Evolutionary conservation across 2,888 invertebrate genomes (phyloP).

Genomic region (Bellardia pandia): DNA sequence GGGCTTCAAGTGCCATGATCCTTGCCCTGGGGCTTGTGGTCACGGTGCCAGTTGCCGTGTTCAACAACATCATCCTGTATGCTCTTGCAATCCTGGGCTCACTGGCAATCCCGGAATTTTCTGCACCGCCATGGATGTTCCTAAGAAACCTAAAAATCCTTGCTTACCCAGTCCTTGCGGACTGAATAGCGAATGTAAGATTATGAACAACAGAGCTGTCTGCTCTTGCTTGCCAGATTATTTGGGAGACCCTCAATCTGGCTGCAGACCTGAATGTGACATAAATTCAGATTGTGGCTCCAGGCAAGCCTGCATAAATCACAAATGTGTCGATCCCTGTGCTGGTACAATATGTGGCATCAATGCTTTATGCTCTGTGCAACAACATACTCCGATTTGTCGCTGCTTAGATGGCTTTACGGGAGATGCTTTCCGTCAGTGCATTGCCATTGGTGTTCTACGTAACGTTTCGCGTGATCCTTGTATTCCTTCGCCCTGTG

Average conservation of each 20-base stretch:
- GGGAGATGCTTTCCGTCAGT: constrained; percentile 92
- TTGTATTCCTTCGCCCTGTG: constrained; percentile 92
- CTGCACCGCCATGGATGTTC: constrained; percentile 87
- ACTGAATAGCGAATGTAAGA: constrained; percentile 90
- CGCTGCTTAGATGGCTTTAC: constrained; percentile 90
- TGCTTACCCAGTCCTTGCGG: constrained; percentile 92
- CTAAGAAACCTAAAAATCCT: constrained; percentile 86
- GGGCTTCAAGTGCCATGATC: constrained; percentile 91
- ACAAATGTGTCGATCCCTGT: constrained; percentile 91
- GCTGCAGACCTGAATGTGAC: constrained; percentile 92
- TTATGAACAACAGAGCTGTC: constrained; percentile 88
- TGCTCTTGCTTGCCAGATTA: constrained; percentile 92
- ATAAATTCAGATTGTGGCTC: constrained; percentile 92
- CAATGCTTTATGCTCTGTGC: constrained; percentile 91
- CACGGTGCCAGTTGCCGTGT: constrained; percentile 89
- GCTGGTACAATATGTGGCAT: constrained; percentile 90
- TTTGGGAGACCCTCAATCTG: constrained; percentile 90
- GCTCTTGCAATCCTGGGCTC: constrained; percentile 89
- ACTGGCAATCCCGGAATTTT: constrained; percentile 91
- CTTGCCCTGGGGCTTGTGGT: constrained; percentile 93
- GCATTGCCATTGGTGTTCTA: constrained; percentile 86
- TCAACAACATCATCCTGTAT: constrained; percentile 92
- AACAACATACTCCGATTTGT: constrained; percentile 93
- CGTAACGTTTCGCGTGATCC: constrained; percentile 88
- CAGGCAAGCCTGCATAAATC: constrained; percentile 90